Evolutionary conservation across 2,113 vertebrate genomes (phyloP), one percentile per base, ranked within the genome.

Genomic region (Elaphurus davidianus): DNA sequence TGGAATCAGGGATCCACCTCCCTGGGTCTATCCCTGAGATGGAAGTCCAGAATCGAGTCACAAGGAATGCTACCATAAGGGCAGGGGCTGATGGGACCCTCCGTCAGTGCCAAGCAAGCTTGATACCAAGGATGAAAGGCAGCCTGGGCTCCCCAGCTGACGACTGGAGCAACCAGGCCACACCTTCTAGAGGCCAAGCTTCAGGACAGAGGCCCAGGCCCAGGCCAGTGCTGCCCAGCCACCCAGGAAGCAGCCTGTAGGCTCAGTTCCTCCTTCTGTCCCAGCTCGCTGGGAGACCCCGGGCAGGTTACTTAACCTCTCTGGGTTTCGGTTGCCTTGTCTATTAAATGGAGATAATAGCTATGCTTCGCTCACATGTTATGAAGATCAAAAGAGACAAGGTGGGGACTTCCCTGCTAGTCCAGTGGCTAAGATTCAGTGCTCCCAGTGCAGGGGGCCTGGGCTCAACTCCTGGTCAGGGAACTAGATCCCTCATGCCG

Each of bases 1-100:
- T 25, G 45, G 60, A 83, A n/a, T 11, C 28, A 43, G 59, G 55
- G n/a, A 27, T 10, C n/a, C 50, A 33, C n/a, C 8, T n/a, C 13
- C 7, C 60, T 6, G 19, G 47, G 36, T 52, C 78, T 55, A 16
- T 40, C 47, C 36, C 23, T 60, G n/a, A 43, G 54, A 57, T 74
- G 43, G 67, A 6, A 27, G 52, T 47, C 28, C 71, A 60, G 81
- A 64, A 45, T 19, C 50, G 36, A 83, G 27, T 33, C 59, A 40
- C 27, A 13, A 6, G 19, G 59, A 33, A 62, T 0, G 0, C 10
- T 2, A 7, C 12, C 14, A 11, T 36, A 8, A 5, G 67, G 47
- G 47, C 45, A 36, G 45, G 54, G 76, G 30, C 21, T 15, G 21
- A 14, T 1, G 50, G 52, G 81, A 28, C 11, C 6, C 14, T 15